Base-by-base conservation (phyloP, 2,888 invertebrate species). In the Eupithecia subfuscata region DNA sequence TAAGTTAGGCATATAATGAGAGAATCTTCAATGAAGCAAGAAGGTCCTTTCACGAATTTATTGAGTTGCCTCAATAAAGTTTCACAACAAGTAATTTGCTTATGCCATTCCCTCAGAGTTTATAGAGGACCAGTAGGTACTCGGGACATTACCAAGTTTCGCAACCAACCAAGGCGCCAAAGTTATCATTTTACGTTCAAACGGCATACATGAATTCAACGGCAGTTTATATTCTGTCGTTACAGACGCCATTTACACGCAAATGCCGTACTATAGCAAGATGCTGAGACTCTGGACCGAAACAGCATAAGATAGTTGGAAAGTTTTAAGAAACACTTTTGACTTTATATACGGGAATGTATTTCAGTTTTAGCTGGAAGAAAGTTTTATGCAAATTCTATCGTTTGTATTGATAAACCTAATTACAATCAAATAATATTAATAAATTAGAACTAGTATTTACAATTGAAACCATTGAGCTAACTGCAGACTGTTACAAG, bases 171-270 rank as follows among this genome's bases (percentile, higher is more conserved):
- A 71, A 80, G 84, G 84, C 82, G 84, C 80, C 85, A 79, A 88
- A 90, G 82, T 86, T 90, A 90, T 88, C 82, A 86, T 85, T 90
- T 90, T 86, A 89, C 81, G 75, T 76, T 78, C 80, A 83, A 84
- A 84, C 82, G 84, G 82, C 70, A 80, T 79, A 83, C 81, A 86
- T 83, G 85, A 85, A 85, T 86, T 83, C 82, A 81, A 82, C 80
- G 82, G 79, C 81, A 82, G 83, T 82, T 80, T 77, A 77, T 73
- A 22, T 68, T 22, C 68, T 52, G 74, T 69, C 75, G 70, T 77
- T 72, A 76, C 71, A 67, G 78, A 70, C 72, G 75, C 65, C 65
- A 77, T 81, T 82, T 81, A 80, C 79, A 81, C 82, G 80, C 78
- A 82, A 80, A 82, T 80, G 71, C 40, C 34, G 60, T 75, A 64